Evolutionary conservation across 1,140 invertebrate genomes (phyloP), one percentile per base, ranked within the genome.

Genomic region (Neuroterus valhalla): DNA sequence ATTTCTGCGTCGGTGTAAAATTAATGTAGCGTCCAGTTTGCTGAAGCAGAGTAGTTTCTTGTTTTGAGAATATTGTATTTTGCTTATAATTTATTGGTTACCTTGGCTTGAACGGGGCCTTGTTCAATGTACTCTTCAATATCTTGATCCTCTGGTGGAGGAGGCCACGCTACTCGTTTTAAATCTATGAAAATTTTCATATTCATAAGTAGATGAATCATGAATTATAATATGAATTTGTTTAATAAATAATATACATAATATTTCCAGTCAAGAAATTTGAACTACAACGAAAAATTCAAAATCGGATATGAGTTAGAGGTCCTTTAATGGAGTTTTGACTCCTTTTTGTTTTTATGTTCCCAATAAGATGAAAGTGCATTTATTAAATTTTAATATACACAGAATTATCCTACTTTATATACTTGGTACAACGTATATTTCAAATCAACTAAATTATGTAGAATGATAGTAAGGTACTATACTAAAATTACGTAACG

Each of bases 91-190:
- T 38, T 38, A 38, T 38, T 38, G 68, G 78, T 88, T 89, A 93
- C 92, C 91, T 92, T 91, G 70, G 89, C 83, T 82, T 88, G 89
- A 44, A 91, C 87, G 74, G 91, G 88, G 77, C 84, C 85, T 77
- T 92, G 90, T 89, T 94, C 91, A 44, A 89, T 82, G 75, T 86
- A 90, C 71, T 91, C 85, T 48, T 81, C 86, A 52, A 81, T 79
- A 68, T 91, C 88, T 71, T 90, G 86, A 75, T 92, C 92, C 88
- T 95, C 94, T 66, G 93, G 93, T 84, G 93, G 93, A 84, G 95
- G 95, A 72, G 95, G 95, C 95, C 95, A 96, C 85, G 94, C 94
- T 81, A 96, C 94, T 89, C 94, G 92, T 91, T 95, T 96, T 78
- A 94, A 23, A 62, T 62, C 55, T 62, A 38, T 31, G 31, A 62